These are phyloP conservation scores for Acronicta psi DNA, from an alignment of 2,888 invertebrate species.

Conservation along the genomic window DNA sequence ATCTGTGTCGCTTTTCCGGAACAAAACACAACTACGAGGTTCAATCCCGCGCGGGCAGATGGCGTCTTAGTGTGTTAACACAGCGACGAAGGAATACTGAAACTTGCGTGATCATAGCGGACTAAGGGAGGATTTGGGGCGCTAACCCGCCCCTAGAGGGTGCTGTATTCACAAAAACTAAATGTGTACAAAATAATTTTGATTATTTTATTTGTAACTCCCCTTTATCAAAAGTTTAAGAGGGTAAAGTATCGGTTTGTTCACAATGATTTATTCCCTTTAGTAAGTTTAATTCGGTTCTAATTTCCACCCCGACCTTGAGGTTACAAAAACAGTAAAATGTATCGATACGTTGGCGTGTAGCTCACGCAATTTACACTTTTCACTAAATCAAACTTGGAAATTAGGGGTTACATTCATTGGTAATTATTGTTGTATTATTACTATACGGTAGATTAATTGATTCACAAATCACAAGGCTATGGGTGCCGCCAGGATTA, in stretches of 20 bases:
- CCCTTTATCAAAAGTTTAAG: too few relatives aligned
- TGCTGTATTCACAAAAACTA: constrained; percentile 21
- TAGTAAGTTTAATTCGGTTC: constrained; percentile 45
- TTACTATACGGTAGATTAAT: constrained; percentile 12
- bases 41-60: constrained; percentile 36
- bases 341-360: constrained; percentile 69
- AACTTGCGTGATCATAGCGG: constrained; percentile 2
- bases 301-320: constrained; percentile 58
- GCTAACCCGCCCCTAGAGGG: constrained; percentile 39
- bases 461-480: constrained; percentile 30
- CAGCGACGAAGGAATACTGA: constrained; percentile 1
- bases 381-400: constrained; percentile 57
- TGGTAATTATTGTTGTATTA: constrained; percentile 11
- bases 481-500: too few relatives aligned
- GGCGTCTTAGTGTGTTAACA: constrained; percentile 23
- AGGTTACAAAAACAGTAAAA: constrained; percentile 60
- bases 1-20: constrained; percentile 33
- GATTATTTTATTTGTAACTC: too few relatives aligned
- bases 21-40: constrained; percentile 22
- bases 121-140: constrained; percentile 6
- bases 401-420: constrained; percentile 29
- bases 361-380: constrained; percentile 61
- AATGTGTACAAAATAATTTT: too few relatives aligned
- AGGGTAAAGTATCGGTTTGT: constrained; percentile 8
- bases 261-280: constrained; percentile 18